phyloP scores from a whole-genome alignment of 2,797 vertebrate genomes.

The Phrynocephalus forsythii region DNA sequence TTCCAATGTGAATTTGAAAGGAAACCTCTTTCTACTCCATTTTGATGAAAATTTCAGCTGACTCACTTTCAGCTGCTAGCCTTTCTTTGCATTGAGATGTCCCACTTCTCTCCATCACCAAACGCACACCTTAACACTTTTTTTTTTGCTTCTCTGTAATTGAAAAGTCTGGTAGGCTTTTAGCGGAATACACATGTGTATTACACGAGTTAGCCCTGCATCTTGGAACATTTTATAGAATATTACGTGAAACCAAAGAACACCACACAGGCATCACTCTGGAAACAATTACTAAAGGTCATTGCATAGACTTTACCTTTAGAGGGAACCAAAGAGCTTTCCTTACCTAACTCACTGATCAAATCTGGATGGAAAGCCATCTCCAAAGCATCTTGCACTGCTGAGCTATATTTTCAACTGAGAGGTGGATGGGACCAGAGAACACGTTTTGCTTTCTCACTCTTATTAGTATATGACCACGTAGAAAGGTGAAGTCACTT shows the following conservation, averaged over 20 bases:
- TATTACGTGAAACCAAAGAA: conserved; percentile 21
- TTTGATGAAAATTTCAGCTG: not conserved
- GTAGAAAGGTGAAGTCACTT: not conserved
- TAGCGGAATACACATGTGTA: not conserved
- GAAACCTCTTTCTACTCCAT: not conserved
- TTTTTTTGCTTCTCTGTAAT: not conserved
- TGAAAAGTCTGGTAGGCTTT: not conserved
- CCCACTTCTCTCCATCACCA: not conserved
- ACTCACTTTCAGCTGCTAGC: not conserved
- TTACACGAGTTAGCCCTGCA: not conserved
- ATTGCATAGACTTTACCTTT: conserved; percentile 18
- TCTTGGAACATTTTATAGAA: not conserved
- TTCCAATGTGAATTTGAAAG: not conserved
- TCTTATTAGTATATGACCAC: not conserved
- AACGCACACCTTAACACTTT: not conserved
- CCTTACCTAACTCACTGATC: not conserved
- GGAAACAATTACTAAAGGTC: not conserved
- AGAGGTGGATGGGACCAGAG: too few relatives aligned
- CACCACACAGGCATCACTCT: not conserved
- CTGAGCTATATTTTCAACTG: not conserved
- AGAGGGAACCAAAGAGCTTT: conserved; percentile 14
- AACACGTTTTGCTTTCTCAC: not conserved
- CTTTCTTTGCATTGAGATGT: not conserved
- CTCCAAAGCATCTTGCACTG: conserved; percentile 7
- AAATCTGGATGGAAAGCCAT: not conserved